Percentiles rank a stretch among this genome's conserved stretches.
Evolutionary conservation across 2,888 invertebrate species (phyloP).

Genomic region (Pachymerium ferrugineum): DNA sequence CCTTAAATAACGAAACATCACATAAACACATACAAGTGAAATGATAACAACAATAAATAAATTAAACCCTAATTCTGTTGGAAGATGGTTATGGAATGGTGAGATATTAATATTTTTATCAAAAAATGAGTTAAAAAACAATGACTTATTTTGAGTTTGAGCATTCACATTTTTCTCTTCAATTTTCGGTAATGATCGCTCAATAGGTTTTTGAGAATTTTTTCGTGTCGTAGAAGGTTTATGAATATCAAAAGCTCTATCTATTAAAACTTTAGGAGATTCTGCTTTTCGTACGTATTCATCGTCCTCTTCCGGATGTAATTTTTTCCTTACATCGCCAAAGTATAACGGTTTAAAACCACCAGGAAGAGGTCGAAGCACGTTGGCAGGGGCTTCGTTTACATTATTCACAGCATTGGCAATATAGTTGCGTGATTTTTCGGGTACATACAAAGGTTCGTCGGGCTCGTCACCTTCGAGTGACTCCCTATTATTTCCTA

Average conservation of each 20-base stretch:
- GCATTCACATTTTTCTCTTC: too few species aligned
- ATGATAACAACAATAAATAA: conserved; percentile 31
- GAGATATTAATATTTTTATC: background rate
- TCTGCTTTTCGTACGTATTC: conserved; percentile 34
- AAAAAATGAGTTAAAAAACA: background rate
- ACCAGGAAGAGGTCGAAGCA: background rate
- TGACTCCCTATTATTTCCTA: background rate
- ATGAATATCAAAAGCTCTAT: conserved; percentile 30
- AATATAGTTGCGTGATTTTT: background rate
- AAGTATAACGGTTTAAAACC: conserved; percentile 28
- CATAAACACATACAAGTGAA: conserved; percentile 32
- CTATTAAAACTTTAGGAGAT: conserved; percentile 31
- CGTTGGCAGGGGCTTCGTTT: background rate
- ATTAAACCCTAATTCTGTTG: conserved; percentile 34
- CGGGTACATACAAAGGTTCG: background rate
- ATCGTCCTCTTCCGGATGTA: conserved; percentile 31
- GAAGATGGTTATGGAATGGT: background rate
- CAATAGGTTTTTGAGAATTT: too few species aligned
- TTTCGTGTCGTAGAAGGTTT: too few species aligned
- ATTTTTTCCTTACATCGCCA: conserved; percentile 16
- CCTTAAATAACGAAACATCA: background rate
- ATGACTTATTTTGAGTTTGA: background rate
- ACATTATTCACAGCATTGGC: too few species aligned
- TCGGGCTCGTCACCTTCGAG: conserved; percentile 1
- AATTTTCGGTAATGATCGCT: too few species aligned